A percentile compares a stretch with the other conserved stretches of the same genome.
phyloP scores from a whole-genome alignment of 2,797 vertebrate species.

The Hybognathus amarus region DNA sequence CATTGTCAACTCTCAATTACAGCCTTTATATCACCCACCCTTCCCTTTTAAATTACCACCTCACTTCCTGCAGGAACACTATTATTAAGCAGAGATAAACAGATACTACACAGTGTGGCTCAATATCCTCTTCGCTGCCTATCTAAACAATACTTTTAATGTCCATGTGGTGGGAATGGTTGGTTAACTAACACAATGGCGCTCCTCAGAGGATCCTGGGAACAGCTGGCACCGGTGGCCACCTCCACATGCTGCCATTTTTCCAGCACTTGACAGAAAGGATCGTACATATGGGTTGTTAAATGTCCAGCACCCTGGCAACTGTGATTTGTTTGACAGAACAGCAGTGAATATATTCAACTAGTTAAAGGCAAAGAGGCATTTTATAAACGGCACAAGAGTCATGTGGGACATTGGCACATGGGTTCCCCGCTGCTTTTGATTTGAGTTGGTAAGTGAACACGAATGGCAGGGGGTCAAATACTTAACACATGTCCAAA shows the following conservation, averaged over 20 bases:
- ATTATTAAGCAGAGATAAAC: constrained; percentile 59
- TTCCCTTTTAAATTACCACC: constrained; percentile 41
- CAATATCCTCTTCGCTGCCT: constrained; percentile 40
- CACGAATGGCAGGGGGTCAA: constrained; percentile 31
- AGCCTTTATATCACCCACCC: constrained; percentile 18
- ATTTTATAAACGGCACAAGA: constrained; percentile 44
- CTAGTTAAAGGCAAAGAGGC: constrained; percentile 38
- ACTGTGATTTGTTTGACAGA: constrained; percentile 47
- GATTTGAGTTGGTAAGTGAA: constrained; percentile 45
- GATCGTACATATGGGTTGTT: constrained; percentile 28
- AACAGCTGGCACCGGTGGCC: constrained; percentile 31
- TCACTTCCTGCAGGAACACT: constrained; percentile 45
- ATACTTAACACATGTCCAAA: constrained; percentile 33
- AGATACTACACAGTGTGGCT: constrained; percentile 34
- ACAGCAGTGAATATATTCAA: constrained; percentile 20
- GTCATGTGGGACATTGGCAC: not conserved
- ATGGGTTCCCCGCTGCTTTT: constrained; percentile 32
- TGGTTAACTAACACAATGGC: not conserved
- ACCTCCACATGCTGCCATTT: constrained; percentile 40
- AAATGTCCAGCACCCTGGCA: constrained; percentile 38
- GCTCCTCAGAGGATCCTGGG: constrained; percentile 21
- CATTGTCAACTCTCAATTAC: constrained; percentile 24
- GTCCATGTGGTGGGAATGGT: constrained; percentile 4
- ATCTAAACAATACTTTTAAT: constrained; percentile 33
- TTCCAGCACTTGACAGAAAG: constrained; percentile 16